Percentiles rank a stretch among this genome's conserved stretches.
phyloP scores from a whole-genome alignment of 30 jellyfish, hydroid and myxozoan genomes.

The Haliclystus octoradiatus region DNA sequence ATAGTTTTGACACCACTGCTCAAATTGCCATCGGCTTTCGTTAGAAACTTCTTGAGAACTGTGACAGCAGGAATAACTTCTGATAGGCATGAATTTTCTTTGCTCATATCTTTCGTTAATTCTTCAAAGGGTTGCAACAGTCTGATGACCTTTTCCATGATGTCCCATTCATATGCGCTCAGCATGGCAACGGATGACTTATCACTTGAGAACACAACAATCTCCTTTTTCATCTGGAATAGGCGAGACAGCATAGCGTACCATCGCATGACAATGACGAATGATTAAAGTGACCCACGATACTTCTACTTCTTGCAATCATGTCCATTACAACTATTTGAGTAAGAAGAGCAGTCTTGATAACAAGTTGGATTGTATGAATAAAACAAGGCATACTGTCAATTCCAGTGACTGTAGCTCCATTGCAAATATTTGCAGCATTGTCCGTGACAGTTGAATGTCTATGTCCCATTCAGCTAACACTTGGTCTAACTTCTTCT shows the following conservation, averaged over 20 bases:
- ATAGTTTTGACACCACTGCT: neutral
- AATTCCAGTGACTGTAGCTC: constrained; percentile 31
- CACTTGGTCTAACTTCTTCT: constrained; percentile 32
- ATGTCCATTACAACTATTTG: constrained; percentile 39
- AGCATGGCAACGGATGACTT: no score
- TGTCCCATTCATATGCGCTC: neutral
- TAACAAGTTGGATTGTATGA: constrained; percentile 25
- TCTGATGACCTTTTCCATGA: neutral
- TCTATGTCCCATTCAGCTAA: constrained; percentile 31
- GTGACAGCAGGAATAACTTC: neutral
- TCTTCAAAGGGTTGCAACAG: neutral
- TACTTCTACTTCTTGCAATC: constrained; percentile 31
- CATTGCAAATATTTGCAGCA: constrained; percentile 46
- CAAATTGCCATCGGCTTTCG: no score
- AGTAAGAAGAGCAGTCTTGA: constrained; percentile 20
- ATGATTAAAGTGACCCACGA: constrained; percentile 52
- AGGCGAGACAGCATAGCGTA: no score
- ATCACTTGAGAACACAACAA: no score
- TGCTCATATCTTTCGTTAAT: neutral
- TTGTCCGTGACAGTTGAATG: constrained; percentile 62
- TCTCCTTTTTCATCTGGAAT: no score
- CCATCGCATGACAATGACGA: constrained; percentile 60
- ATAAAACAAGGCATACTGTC: constrained; percentile 44
- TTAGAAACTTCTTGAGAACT: no score
- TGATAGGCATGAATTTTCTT: neutral